A percentile compares a stretch with the other conserved stretches of the same genome.
Evolutionary conservation across 2,888 invertebrate genomes (phyloP).

Genomic region (Mimas tiliae): DNA sequence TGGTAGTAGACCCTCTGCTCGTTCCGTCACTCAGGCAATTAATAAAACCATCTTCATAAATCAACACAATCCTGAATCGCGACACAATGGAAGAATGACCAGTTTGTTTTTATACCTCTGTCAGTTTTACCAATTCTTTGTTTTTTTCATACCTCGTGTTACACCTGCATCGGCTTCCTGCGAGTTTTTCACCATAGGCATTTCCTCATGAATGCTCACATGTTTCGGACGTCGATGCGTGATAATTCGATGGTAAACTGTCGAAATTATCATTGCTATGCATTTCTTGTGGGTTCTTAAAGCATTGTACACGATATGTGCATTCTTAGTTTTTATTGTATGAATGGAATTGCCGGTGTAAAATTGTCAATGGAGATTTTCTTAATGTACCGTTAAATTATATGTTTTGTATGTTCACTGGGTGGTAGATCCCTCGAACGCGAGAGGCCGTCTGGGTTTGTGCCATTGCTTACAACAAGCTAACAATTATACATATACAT

Average conservation of each 20-base stretch:
- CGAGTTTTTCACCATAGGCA: slow-evolving; percentile 10
- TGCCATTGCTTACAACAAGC: no score
- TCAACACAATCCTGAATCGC: neutral
- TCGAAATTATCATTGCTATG: slow-evolving; percentile 29
- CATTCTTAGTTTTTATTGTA: neutral
- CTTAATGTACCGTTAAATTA: no score
- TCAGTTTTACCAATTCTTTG: neutral
- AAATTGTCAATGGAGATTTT: neutral
- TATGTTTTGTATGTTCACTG: no score
- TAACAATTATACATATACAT: no score
- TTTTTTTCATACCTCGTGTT: neutral
- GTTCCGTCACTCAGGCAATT: no score
- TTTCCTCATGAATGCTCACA: slow-evolving; percentile 14
- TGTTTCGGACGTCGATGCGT: neutral
- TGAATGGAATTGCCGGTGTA: neutral
- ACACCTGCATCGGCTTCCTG: slow-evolving; percentile 18
- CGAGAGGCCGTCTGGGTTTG: no score
- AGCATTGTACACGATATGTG: neutral
- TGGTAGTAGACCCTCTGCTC: no score
- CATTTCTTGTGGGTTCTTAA: slow-evolving; percentile 15
- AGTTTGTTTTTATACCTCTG: neutral
- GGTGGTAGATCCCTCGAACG: no score
- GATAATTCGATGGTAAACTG: slow-evolving; percentile 22
- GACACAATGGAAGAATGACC: neutral
- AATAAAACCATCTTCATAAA: neutral